These are phyloP conservation scores for Stictocephala bisonia DNA, from an alignment of 2,888 invertebrate species.

Conservation along the genomic window DNA sequence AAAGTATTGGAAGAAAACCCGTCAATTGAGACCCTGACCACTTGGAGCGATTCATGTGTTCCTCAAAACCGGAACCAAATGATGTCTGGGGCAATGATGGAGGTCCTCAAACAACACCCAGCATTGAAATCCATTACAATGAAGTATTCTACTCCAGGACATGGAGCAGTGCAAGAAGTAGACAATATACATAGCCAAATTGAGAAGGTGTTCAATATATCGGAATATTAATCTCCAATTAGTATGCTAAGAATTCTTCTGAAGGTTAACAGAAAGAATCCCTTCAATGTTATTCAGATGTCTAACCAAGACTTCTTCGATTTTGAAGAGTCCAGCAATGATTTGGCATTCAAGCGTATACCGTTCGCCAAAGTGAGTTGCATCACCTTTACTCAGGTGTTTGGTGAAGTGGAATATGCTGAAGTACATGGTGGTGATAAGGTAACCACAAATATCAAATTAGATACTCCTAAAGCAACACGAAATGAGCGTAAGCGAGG, in stretches of 20 bases:
- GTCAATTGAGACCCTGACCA: background rate
- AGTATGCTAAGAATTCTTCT: background rate
- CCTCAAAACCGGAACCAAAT: conserved; percentile 29
- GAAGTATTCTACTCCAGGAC: conserved; percentile 15
- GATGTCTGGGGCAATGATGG: conserved; percentile 5
- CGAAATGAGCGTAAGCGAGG: too few relatives aligned
- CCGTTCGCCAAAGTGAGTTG: too few relatives aligned
- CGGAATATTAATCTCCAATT: background rate
- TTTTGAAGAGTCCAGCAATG: background rate
- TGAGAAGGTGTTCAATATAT: background rate
- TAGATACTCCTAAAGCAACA: too few relatives aligned
- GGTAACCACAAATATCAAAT: too few relatives aligned
- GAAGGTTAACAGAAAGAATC: background rate
- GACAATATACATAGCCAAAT: conserved; percentile 32
- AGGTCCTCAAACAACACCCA: background rate
- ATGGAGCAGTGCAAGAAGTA: conserved; percentile 26
- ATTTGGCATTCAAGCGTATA: too few relatives aligned
- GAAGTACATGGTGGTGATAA: too few relatives aligned
- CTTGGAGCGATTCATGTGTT: conserved; percentile 21
- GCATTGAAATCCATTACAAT: background rate
- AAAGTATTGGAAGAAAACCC: background rate
- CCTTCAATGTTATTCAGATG: background rate
- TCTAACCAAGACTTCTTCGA: background rate
- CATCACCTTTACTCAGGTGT: too few relatives aligned
- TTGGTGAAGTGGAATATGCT: too few relatives aligned